phyloP scores from a whole-genome alignment of 2,888 invertebrate genomes.

The Phyllotreta striolata region DNA sequence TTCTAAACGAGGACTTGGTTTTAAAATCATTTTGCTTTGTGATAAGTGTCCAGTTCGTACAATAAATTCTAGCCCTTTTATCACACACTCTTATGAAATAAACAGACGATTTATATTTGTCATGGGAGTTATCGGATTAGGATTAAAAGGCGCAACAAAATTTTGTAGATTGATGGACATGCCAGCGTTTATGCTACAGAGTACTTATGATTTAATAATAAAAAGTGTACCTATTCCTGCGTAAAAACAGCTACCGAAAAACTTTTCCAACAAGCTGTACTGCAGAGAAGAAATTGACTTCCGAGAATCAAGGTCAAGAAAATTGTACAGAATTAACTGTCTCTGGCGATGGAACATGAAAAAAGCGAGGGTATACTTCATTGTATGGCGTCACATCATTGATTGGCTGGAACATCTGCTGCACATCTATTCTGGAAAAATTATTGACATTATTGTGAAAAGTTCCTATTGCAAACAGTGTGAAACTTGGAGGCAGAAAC shows the following conservation, averaged over 20 bases:
- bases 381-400: neutral
- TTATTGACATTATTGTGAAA: neutral
- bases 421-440: conserved; percentile 1
- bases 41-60: too few species aligned
- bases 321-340: neutral
- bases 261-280: neutral
- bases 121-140: too few species aligned
- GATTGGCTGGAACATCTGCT: too few species aligned
- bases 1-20: too few species aligned
- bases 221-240: too few species aligned
- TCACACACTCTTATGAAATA: too few species aligned
- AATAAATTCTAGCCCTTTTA: too few species aligned
- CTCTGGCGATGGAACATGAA: neutral
- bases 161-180: conserved; percentile 1
- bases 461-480: neutral
- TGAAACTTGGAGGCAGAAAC: conserved; percentile 1
- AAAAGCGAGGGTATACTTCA: neutral
- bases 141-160: too few species aligned
- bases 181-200: neutral
- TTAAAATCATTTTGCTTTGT: too few species aligned
- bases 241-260: conserved; percentile 1
- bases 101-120: too few species aligned
- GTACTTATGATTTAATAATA: neutral
- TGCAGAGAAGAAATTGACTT: neutral
- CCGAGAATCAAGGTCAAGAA: neutral